Percentiles rank a stretch among this genome's conserved stretches.
phyloP scores from a whole-genome alignment of 2,888 invertebrate genomes.

The Norana najaformis region DNA sequence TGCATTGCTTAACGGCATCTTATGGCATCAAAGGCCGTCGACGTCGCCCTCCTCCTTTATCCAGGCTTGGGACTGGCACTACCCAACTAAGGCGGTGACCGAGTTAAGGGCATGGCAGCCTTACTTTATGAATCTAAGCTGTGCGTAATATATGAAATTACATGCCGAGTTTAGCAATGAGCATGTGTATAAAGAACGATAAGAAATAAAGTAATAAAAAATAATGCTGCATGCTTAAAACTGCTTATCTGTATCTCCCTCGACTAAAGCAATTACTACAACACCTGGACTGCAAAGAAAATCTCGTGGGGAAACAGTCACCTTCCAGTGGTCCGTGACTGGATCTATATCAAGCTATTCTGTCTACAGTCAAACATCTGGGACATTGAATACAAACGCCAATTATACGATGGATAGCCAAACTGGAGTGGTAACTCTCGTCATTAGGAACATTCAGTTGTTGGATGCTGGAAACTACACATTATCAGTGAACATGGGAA shows the following conservation, averaged over 20 bases:
- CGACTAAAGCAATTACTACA: background rate
- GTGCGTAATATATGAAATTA: no score
- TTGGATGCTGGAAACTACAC: background rate
- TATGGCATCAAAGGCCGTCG: no score
- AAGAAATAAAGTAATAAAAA: no score
- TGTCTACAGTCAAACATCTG: background rate
- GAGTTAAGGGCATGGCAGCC: no score
- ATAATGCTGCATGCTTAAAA: no score
- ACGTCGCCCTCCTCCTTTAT: no score
- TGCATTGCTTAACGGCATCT: no score
- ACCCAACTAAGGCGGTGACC: no score
- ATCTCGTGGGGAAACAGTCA: background rate
- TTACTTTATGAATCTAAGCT: no score
- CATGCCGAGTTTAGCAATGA: no score
- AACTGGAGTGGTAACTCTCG: background rate
- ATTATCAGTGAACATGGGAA: background rate
- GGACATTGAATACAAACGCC: background rate
- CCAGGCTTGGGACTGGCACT: no score
- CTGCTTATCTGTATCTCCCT: background rate
- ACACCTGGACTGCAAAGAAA: background rate
- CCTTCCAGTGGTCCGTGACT: background rate
- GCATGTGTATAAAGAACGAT: no score
- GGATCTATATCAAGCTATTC: background rate
- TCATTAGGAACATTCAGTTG: background rate
- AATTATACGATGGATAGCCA: background rate